phyloP scores from a whole-genome alignment of 1,140 invertebrate species.

The Diabrotica undecimpunctata region DNA sequence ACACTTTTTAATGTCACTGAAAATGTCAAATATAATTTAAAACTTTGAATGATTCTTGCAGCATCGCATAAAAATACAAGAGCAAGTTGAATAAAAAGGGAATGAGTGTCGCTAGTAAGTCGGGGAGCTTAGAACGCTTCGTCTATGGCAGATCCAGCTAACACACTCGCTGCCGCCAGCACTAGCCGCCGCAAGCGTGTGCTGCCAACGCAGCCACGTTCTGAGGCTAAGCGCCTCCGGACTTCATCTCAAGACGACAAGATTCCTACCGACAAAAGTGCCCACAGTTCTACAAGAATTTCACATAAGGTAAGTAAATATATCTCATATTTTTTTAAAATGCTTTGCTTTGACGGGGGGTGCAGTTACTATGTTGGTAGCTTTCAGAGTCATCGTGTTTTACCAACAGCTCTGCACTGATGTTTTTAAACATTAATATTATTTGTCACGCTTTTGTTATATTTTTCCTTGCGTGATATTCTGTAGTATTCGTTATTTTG shows the following conservation, averaged over 20 bases:
- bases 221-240: slow-evolving; percentile 41
- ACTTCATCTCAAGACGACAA: slow-evolving; percentile 28
- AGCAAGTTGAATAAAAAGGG: slow-evolving; percentile 40
- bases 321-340: neutral
- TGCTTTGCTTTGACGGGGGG: too few relatives aligned
- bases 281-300: slow-evolving; percentile 14
- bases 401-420: too few relatives aligned
- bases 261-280: slow-evolving; percentile 10
- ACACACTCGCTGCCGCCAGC: slow-evolving; percentile 45
- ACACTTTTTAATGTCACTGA: neutral
- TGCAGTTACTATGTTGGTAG: too few relatives aligned
- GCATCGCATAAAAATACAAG: slow-evolving; percentile 8
- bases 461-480: too few relatives aligned
- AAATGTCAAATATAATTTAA: neutral
- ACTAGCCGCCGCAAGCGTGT: slow-evolving; percentile 48
- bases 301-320: slow-evolving; percentile 12
- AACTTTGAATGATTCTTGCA: neutral
- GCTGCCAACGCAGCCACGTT: slow-evolving; percentile 43
- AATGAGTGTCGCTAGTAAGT: slow-evolving; percentile 47
- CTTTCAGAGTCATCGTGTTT: too few relatives aligned
- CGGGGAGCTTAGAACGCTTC: slow-evolving; percentile 45
- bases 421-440: too few relatives aligned
- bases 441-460: too few relatives aligned
- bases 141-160: slow-evolving; percentile 50
- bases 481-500: too few relatives aligned